Conservation (phyloP, 2,888 invertebrate species). For the Volucella inflata region DNA sequence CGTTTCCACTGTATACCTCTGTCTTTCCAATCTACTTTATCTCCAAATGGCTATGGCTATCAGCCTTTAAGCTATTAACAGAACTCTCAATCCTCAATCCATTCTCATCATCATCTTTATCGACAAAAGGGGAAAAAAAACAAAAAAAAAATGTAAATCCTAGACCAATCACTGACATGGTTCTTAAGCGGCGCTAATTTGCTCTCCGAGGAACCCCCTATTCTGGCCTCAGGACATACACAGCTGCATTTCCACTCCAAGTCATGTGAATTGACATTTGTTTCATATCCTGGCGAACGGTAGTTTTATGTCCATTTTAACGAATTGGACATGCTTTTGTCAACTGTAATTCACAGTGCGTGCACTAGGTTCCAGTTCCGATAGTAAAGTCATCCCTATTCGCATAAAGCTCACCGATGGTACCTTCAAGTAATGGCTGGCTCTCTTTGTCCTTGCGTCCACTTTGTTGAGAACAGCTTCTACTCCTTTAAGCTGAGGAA, state of each 20-base stretch:
- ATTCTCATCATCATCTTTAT: constrained; percentile 22
- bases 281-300: constrained; percentile 38
- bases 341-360: constrained; percentile 46
- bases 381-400: neutral
- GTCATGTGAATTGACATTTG: constrained; percentile 61
- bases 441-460: constrained; percentile 38
- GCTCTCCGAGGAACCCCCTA: constrained; percentile 11
- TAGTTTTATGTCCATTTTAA: constrained; percentile 28
- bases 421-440: neutral
- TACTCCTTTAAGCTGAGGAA: constrained; percentile 44
- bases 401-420: neutral
- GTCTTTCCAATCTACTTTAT: constrained; percentile 24
- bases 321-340: constrained; percentile 37
- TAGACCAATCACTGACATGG: constrained; percentile 40
- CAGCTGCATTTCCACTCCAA: neutral
- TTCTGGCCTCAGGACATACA: neutral
- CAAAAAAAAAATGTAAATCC: neutral
- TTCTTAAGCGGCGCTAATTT: constrained; percentile 13
- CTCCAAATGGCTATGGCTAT: constrained; percentile 23
- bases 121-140: neutral
- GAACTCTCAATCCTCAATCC: constrained; percentile 58
- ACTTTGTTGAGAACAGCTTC: constrained; percentile 29
- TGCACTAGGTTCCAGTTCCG: neutral
- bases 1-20: constrained; percentile 34
- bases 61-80: constrained; percentile 63